phyloP scores from a whole-genome alignment of 1,140 invertebrate species.

The Aphelinus atriplicis region DNA sequence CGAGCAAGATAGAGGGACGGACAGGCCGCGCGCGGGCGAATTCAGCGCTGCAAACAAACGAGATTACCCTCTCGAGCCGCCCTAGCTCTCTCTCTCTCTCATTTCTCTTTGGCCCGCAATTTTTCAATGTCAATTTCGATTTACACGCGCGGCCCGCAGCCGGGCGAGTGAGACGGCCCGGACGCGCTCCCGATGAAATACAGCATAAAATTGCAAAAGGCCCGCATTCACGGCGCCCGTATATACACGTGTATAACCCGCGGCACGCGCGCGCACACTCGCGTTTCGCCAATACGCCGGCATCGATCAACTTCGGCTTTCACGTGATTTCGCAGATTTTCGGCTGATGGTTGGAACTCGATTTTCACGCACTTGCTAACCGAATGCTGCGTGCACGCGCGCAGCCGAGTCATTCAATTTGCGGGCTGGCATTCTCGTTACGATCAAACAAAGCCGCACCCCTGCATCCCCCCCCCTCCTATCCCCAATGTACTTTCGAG shows the following conservation, averaged over 20 bases:
- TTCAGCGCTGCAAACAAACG: constrained; percentile 16
- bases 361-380: constrained; percentile 17
- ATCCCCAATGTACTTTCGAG: too few species aligned
- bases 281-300: not conserved
- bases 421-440: not conserved
- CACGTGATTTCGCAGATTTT: constrained; percentile 32
- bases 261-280: not conserved
- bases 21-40: not conserved
- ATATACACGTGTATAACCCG: not conserved
- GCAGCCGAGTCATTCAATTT: constrained; percentile 5
- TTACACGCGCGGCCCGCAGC: not conserved
- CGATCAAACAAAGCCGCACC: not conserved
- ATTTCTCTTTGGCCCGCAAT: constrained; percentile 3
- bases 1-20: too few species aligned
- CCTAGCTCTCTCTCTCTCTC: not conserved
- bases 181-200: constrained; percentile 19
- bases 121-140: constrained; percentile 39
- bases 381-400: not conserved
- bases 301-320: constrained; percentile 16
- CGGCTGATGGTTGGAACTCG: constrained; percentile 22
- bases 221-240: not conserved
- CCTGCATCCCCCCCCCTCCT: too few species aligned
- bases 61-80: constrained; percentile 7
- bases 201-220: constrained; percentile 23
- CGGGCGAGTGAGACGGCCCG: not conserved